phyloP scores from a whole-genome alignment of 2,888 invertebrate species.

The Campoletis raptor region DNA sequence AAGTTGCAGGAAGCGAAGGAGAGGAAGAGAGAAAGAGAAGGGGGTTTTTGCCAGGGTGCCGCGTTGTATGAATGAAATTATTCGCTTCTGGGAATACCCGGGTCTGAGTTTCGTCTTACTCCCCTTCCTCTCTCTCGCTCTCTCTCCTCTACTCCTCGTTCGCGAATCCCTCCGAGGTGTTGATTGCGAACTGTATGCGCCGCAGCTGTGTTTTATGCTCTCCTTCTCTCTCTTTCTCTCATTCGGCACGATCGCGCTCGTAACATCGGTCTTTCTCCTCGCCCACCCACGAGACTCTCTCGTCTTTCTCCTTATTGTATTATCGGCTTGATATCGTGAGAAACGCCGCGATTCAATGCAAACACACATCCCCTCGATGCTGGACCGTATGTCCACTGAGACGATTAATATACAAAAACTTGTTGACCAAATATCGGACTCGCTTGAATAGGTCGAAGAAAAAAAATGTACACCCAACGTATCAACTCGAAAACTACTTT shows the following conservation, averaged over 20 bases:
- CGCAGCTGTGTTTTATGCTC: conserved; percentile 84
- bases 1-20: conserved; percentile 15
- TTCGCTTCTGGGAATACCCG: conserved; percentile 83
- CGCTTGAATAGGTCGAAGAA: neutral
- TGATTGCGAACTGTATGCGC: conserved; percentile 81
- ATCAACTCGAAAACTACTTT: neutral
- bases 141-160: conserved; percentile 34
- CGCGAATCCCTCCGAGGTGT: conserved; percentile 75
- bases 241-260: conserved; percentile 62
- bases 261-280: conserved; percentile 31
- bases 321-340: conserved; percentile 80
- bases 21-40: conserved; percentile 42
- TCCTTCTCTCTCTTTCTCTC: conserved; percentile 25
- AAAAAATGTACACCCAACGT: neutral
- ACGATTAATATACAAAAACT: conserved; percentile 22
- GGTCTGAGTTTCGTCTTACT: conserved; percentile 66
- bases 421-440: neutral
- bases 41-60: conserved; percentile 77
- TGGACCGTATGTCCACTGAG: conserved; percentile 13
- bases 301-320: conserved; percentile 81
- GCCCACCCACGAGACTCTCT: conserved; percentile 65
- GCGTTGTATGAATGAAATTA: conserved; percentile 84
- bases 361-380: conserved; percentile 24
- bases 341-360: conserved; percentile 44
- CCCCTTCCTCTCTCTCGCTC: conserved; percentile 36